phyloP scores from a whole-genome alignment of 2,888 invertebrate species.

The Tenodera sinensis region DNA sequence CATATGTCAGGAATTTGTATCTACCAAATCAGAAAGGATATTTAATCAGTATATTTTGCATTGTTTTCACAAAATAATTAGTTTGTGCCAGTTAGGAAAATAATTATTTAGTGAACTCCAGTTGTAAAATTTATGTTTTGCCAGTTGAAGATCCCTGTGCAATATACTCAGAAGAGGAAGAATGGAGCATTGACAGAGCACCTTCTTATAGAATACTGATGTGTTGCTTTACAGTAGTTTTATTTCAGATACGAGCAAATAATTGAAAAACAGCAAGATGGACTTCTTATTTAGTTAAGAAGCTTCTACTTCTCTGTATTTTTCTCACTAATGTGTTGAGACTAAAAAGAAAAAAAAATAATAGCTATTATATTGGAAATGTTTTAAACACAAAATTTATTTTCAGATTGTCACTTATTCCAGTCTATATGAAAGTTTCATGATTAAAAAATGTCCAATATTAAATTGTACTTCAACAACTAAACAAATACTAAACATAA shows the following conservation, averaged over 20 bases:
- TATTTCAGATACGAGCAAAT: not conserved
- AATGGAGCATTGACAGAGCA: not conserved
- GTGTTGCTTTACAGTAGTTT: not conserved
- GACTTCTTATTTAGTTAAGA: not conserved
- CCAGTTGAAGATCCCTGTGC: not conserved
- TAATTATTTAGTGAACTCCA: not conserved
- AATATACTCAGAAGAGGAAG: not conserved
- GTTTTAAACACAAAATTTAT: slow-evolving; percentile 19
- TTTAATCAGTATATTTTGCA: not conserved
- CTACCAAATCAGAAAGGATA: not conserved
- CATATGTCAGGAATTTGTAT: not conserved
- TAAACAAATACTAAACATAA: slow-evolving; percentile 4
- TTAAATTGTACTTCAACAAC: not conserved
- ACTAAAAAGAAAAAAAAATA: not conserved
- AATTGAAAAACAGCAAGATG: not conserved
- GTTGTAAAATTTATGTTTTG: not conserved
- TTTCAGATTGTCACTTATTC: not conserved
- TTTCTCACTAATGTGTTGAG: not conserved
- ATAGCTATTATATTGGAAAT: slow-evolving; percentile 11
- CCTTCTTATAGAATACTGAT: not conserved
- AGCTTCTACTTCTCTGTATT: not conserved
- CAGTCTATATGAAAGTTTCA: not conserved
- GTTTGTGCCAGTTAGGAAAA: not conserved
- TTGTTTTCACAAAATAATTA: not conserved
- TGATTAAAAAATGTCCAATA: slow-evolving; percentile 23